Evolutionary conservation across 92 coral and sea anemone species (phyloP), one percentile per base, ranked within the genome.

Genomic region (Porites divaricata): DNA sequence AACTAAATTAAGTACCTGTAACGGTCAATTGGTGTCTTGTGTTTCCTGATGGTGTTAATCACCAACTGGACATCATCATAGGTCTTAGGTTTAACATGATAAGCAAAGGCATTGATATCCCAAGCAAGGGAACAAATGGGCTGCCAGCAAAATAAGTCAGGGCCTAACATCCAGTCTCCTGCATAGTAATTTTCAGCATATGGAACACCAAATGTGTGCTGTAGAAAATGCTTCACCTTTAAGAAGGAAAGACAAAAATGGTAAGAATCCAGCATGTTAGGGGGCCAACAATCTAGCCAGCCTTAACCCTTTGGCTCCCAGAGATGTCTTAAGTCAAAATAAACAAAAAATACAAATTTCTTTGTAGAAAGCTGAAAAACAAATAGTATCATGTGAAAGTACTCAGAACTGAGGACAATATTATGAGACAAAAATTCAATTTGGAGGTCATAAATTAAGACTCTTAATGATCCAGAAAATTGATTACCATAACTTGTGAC

Each of bases 81-180:
- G 1, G 88, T 89, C 51, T 81, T 86, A 1, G 98, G 98, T 67
- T 79, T 80, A 6, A 92, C 91, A 64, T 78, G 52, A n/a, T 8
- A 3, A 0, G 90, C 98, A 76, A 89, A 93, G 25, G 94, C 65
- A 19, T 87, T 75, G 41, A 95, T 45, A 22, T 84, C 83, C 28
- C 89, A 80, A 21, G 71, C 87, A 20, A 93, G 63, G 57, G 8
- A 6, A 50, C 98, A 95, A 56, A 95, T 87, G 12, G 97, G 93
- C 88, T 91, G 96, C 98, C 98, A 95, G 69, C 98, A 95, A 76
- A 95, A 95, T 16, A 90, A 90, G 78, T 93, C 91, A 6, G 98
- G 98, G 0, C 98, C 98, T 56, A 95, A 62, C 97, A 95, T 88
- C 98, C 98, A 95, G 81, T 95, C 98, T 20, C 98, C 98, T 2